Conservation (phyloP, 2,888 invertebrate species). For the Herminia tarsipennalis region DNA sequence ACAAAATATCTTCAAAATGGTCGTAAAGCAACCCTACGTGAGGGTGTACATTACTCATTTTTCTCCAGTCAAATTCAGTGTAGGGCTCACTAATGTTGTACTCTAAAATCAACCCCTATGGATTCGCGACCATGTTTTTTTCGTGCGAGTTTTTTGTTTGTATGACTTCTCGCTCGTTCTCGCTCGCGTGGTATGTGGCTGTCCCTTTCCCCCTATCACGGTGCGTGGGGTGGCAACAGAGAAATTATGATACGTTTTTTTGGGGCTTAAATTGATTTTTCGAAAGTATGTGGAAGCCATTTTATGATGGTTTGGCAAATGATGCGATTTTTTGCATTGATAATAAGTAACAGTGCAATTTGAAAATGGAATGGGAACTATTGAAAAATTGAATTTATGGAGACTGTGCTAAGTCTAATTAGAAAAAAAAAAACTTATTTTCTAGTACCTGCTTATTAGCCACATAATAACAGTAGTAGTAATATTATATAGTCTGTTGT, state of each 20-base stretch:
- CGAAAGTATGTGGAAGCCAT: conserved; percentile 78
- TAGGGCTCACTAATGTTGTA: conserved; percentile 79
- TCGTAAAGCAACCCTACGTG: conserved; percentile 61
- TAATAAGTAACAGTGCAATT: too few species aligned
- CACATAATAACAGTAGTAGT: too few species aligned
- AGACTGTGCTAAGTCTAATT: too few species aligned
- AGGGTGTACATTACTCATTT: conserved; percentile 80
- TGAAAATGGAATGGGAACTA: too few species aligned
- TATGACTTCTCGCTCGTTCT: conserved; percentile 51
- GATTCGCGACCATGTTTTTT: conserved; percentile 82
- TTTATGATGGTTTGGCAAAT: conserved; percentile 59
- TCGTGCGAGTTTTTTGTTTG: conserved; percentile 78
- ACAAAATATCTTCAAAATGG: conserved; percentile 68
- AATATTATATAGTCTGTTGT: too few species aligned
- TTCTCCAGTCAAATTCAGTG: conserved; percentile 72
- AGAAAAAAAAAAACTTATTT: too few species aligned
- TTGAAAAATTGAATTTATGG: too few species aligned
- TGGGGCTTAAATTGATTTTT: conserved; percentile 83
- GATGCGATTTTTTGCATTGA: conserved; percentile 24
- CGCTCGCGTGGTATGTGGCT: conserved; percentile 15
- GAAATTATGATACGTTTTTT: conserved; percentile 84
- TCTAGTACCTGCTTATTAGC: too few species aligned
- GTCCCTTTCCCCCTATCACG: conserved; percentile 67
- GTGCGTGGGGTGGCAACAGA: conserved; percentile 74
- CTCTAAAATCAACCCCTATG: conserved; percentile 80